phyloP scores from a whole-genome alignment of 2,888 invertebrate species.

The Thereva nobilitata region DNA sequence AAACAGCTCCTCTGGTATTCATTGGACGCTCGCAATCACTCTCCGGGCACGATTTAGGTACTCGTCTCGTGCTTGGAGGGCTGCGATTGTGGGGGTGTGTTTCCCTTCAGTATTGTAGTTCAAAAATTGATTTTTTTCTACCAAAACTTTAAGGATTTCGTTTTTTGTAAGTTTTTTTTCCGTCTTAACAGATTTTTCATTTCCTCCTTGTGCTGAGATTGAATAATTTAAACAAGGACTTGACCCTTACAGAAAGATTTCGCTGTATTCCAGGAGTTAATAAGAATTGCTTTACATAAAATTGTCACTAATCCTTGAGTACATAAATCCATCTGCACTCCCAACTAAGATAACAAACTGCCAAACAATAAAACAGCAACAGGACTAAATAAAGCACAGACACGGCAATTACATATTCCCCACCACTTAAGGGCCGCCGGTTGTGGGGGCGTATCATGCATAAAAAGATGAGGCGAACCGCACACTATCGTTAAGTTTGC shows the following conservation, averaged over 20 bases:
- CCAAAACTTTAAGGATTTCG: conserved; percentile 14
- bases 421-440: neutral
- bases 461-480: conserved; percentile 33
- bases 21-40: conserved; percentile 30
- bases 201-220: neutral
- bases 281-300: conserved; percentile 6
- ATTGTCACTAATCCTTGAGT: conserved; percentile 27
- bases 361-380: conserved; percentile 23
- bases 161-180: conserved; percentile 1
- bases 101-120: neutral
- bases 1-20: conserved; percentile 37
- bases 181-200: neutral
- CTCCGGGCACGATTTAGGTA: conserved; percentile 3
- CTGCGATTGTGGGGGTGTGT: neutral
- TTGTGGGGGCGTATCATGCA: conserved; percentile 22
- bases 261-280: neutral
- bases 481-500: conserved; percentile 26
- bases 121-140: neutral
- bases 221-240: neutral
- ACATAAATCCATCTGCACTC: conserved; percentile 22
- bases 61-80: neutral
- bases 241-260: neutral
- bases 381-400: conserved; percentile 7
- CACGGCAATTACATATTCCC: conserved; percentile 24
- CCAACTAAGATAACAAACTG: neutral